A percentile compares a stretch with the other conserved stretches of the same genome.
phyloP scores from a whole-genome alignment of 2,888 invertebrate species.

The Watsonalla binaria region DNA sequence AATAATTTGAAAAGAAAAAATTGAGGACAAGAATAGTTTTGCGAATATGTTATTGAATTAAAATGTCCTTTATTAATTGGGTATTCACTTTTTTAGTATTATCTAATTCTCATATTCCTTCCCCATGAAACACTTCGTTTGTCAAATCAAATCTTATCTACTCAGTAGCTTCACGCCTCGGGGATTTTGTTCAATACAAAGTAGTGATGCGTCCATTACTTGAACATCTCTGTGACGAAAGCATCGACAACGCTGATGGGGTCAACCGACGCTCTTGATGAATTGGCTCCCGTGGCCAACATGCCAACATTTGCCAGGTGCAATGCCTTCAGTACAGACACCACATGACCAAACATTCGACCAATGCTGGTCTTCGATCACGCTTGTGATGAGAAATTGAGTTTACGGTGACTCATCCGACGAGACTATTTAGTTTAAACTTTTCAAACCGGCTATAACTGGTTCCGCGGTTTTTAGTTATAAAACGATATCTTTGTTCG shows the following conservation, averaged over 20 bases:
- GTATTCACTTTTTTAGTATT: too few relatives aligned
- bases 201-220: slow-evolving; percentile 5
- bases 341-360: slow-evolving; percentile 1
- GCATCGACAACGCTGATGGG: slow-evolving; percentile 29
- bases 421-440: slow-evolving; percentile 6
- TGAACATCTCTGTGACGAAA: slow-evolving; percentile 28
- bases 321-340: slow-evolving; percentile 1
- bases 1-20: too few relatives aligned
- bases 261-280: slow-evolving; percentile 26
- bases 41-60: too few relatives aligned
- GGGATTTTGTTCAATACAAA: slow-evolving; percentile 3
- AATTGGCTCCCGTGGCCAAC: slow-evolving; percentile 19
- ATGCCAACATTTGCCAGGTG: slow-evolving; percentile 12
- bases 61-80: too few relatives aligned
- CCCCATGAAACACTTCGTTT: too few relatives aligned
- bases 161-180: too few relatives aligned
- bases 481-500: background rate
- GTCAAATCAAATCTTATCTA: too few relatives aligned
- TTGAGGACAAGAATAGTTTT: too few relatives aligned
- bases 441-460: slow-evolving; percentile 4
- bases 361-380: slow-evolving; percentile 4
- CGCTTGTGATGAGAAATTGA: slow-evolving; percentile 33
- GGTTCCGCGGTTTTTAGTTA: background rate
- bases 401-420: slow-evolving; percentile 32
- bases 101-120: too few relatives aligned